Conservation (phyloP, 2,888 invertebrate species). For the Sipha maydis region DNA sequence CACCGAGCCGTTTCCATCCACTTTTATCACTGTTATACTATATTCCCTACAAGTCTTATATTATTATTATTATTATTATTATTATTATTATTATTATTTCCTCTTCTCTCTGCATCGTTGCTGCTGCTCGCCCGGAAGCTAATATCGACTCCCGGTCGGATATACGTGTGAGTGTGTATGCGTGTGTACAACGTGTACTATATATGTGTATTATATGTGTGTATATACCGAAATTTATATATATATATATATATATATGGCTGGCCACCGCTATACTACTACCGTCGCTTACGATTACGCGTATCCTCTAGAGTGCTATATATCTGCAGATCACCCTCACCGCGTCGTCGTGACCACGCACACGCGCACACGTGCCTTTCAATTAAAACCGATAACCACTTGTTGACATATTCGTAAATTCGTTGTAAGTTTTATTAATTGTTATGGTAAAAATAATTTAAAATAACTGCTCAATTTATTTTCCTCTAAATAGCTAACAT, state of each 20-base stretch:
- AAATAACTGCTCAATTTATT: neutral
- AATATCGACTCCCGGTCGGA: constrained; percentile 38
- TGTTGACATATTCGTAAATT: neutral
- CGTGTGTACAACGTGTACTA: no score
- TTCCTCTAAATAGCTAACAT: no score
- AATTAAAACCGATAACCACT: constrained; percentile 18
- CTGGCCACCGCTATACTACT: neutral
- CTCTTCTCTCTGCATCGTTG: neutral
- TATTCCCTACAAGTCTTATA: constrained; percentile 35
- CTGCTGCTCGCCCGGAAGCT: constrained; percentile 12
- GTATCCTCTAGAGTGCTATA: constrained; percentile 10
- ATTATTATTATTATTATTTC: constrained; percentile 24
- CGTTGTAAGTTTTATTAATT: neutral
- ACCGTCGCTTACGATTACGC: constrained; percentile 11
- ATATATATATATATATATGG: neutral
- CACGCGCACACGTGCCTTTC: neutral
- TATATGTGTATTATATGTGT: neutral
- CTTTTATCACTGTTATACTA: constrained; percentile 57
- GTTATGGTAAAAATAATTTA: neutral
- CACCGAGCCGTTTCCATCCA: constrained; percentile 57
- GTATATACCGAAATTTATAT: neutral
- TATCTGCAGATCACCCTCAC: neutral
- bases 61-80: constrained; percentile 43
- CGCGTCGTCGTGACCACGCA: neutral
- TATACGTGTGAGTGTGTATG: neutral